Evolutionary conservation across 2,797 vertebrate species (phyloP), one percentile per base, ranked within the genome.

Genomic region (Avahi laniger): DNA sequence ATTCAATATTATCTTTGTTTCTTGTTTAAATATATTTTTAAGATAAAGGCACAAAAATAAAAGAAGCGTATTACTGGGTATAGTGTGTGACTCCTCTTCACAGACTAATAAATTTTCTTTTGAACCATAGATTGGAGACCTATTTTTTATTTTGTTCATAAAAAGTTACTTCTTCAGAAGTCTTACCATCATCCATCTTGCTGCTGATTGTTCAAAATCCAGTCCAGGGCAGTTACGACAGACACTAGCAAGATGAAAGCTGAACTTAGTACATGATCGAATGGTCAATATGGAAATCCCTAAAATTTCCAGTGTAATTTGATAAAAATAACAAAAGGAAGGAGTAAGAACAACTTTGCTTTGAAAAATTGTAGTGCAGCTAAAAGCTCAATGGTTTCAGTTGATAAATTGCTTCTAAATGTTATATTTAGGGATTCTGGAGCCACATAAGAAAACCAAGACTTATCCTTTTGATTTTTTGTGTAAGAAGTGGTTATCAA

Each of bases 21-120:
- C 97, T 98, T 98, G 98, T 99, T 98, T 98, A 98, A 99, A 98
- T 99, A 98, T 99, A 99, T 99, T 99, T 99, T 99, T 99, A 98
- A 99, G 98, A 98, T 97, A 98, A 98, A 98, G 98, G 94, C 98
- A 98, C 97, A 98, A 98, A 98, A 99, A 99, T 98, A 98, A 98
- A 97, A 98, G 87, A 97, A 94, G 78, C 97, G 78, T 98, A 98
- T 99, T 98, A 97, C 97, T 98, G 98, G 96, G 97, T 98, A 96
- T 89, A 59, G 95, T 98, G 98, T 98, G 97, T 98, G 98, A 97
- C 41, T 97, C 41, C 59, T 94, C 57, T 95, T 96, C 70, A 78
- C 80, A 59, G 70, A 93, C 84, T 95, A 92, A 95, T 96, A 93
- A 97, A 95, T 94, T 97, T 89, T 91, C 94, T 86, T 87, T 96